These are phyloP conservation scores for Diogma glabrata DNA, from an alignment of 2,888 invertebrate genomes.

Conservation along the genomic window DNA sequence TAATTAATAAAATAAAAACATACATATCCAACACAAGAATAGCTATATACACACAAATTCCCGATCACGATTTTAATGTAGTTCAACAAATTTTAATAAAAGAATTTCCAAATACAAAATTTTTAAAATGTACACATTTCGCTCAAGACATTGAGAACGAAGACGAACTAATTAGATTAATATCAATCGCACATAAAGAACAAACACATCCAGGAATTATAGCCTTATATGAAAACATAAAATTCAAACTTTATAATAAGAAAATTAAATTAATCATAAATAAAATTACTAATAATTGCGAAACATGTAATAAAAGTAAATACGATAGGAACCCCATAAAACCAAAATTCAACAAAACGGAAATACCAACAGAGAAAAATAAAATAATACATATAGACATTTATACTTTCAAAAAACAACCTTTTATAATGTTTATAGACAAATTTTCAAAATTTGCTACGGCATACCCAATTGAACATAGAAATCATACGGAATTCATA, in stretches of 20 bases:
- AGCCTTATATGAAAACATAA: not conserved
- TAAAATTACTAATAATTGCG: not conserved
- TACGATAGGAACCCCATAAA: not conserved
- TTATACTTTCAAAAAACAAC: slow-evolving; percentile 1
- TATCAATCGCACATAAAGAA: not conserved
- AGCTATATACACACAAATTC: slow-evolving; percentile 11
- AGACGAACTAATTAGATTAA: not conserved
- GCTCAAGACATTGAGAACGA: not conserved
- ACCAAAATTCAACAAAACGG: not conserved
- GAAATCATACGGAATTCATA: slow-evolving; percentile 6
- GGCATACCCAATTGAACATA: not conserved
- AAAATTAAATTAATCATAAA: not conserved
- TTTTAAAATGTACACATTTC: not conserved
- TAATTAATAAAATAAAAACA: slow-evolving; percentile 7
- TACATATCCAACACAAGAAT: slow-evolving; percentile 5
- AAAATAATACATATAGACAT: slow-evolving; percentile 7
- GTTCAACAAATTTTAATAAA: not conserved
- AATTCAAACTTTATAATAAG: not conserved
- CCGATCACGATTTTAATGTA: slow-evolving; percentile 12
- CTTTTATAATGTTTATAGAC: slow-evolving; percentile 9
- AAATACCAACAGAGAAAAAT: not conserved
- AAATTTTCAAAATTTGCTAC: slow-evolving; percentile 11
- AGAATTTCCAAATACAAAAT: not conserved
- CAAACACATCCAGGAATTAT: not conserved
- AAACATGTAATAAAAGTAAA: not conserved